Conservation (phyloP, 1,140 invertebrate genomes). For the Paramacrobiotus metropolitanus region DNA sequence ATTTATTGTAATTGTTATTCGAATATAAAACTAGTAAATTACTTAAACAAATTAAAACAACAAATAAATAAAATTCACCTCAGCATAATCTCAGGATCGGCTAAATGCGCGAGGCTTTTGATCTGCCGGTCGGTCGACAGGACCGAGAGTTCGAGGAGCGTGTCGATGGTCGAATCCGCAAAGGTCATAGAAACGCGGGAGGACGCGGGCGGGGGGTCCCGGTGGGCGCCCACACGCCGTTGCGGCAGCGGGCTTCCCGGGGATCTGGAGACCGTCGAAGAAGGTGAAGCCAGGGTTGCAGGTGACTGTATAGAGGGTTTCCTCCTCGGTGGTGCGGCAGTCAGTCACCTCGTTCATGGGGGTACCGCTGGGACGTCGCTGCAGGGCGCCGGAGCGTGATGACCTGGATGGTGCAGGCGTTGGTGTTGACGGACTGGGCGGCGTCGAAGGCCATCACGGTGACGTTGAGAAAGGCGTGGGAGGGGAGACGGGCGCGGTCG, state of each 20-base stretch:
- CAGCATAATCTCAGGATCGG: conserved; percentile 44
- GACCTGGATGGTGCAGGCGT: conserved; percentile 25
- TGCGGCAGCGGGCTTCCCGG: too few species aligned
- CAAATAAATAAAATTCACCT: too few species aligned
- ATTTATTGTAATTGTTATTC: too few species aligned
- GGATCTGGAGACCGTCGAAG: conserved; percentile 10
- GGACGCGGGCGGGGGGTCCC: neutral
- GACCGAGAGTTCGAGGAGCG: conserved; percentile 78
- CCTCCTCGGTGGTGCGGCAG: conserved; percentile 41
- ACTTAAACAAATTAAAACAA: too few species aligned
- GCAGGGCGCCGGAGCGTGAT: conserved; percentile 69
- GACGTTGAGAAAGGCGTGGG: conserved; percentile 7
- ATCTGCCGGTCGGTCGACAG: conserved; percentile 73
- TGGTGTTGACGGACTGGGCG: neutral
- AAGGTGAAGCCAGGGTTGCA: conserved; percentile 73
- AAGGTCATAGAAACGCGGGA: conserved; percentile 59
- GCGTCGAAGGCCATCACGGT: neutral
- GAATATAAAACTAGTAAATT: too few species aligned
- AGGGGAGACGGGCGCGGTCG: conserved; percentile 28
- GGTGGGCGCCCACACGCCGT: neutral
- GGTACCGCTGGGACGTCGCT: conserved; percentile 73
- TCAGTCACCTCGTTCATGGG: conserved; percentile 64
- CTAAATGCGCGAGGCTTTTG: conserved; percentile 58
- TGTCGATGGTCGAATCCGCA: conserved; percentile 72
- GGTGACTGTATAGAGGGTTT: conserved; percentile 61